Base-by-base conservation (phyloP, 2,888 invertebrate species). In the Lasioglossum calceatum region DNA sequence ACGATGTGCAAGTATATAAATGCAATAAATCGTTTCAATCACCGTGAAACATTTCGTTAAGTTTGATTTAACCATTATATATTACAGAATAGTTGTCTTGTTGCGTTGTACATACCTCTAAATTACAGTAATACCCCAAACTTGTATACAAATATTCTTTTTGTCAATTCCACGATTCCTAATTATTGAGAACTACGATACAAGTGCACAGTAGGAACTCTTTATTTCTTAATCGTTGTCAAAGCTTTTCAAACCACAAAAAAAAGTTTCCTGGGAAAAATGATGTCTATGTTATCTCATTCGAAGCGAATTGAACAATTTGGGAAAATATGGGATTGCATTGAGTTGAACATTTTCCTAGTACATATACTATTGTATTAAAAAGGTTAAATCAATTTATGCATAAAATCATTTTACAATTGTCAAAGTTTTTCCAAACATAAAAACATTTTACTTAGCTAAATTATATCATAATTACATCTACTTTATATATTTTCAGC, bases 31-130 rank as follows among this genome's bases (percentile, higher is more conserved):
- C 16, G 73, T 85, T 85, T 81, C 85, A 70, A 74, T 77, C 54
- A 14, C 54, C 19, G n/a, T 86, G 80, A 85, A 86, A 86, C 86
- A 19, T 19, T 77, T 81, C 14, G 74, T 85, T 81, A 86, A 54
- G 47, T 85, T 88, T 87, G 88, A 87, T 88, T 87, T 82, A 81
- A 85, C 79, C 82, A 72, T 87, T 78, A 84, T 87, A 84, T 87
- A 85, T 85, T 85, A 81, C 85, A 88, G 70, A 85, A 81, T 82
- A 80, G 42, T 87, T 77, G 75, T 72, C 73, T 81, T 85, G 74
- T 83, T 71, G 77, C 72, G 82, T 76, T 75, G 58, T 83, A 87
- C 79, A 70, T 84, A 82, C 79, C 39, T 80, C 75, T 79, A 76
- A 82, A 83, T 71, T 86, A 82, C 71, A 71, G n/a, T 71, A 71